Conservation (phyloP, 2,113 vertebrate genomes). For the Mormyrus lacerda region DNA sequence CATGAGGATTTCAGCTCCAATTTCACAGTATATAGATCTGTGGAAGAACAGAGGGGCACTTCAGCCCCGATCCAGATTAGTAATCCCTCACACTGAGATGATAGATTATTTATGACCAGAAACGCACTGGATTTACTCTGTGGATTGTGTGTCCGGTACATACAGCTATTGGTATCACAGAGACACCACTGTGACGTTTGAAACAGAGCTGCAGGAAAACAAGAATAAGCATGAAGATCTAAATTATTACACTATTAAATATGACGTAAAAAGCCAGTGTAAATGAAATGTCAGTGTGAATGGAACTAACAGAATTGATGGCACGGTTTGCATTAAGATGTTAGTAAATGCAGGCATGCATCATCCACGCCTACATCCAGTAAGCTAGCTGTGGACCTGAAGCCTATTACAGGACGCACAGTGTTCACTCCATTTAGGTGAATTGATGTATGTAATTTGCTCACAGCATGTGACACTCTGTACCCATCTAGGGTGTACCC, state of each 20-base stretch:
- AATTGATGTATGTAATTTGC: neutral
- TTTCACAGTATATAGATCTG: neutral
- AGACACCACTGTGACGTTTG: neutral
- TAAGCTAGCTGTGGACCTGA: neutral
- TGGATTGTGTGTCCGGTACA: neutral
- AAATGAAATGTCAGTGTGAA: neutral
- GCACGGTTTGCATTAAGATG: neutral
- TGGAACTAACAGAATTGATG: neutral
- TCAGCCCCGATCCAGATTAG: neutral
- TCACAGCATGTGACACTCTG: neutral
- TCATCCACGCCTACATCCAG: neutral
- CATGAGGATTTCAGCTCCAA: neutral
- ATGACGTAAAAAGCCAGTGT: neutral
- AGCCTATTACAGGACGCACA: neutral
- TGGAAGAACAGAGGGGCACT: neutral
- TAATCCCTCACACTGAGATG: neutral
- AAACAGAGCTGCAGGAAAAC: neutral
- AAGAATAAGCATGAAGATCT: neutral
- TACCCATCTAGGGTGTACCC: neutral
- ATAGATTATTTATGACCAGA: neutral
- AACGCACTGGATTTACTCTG: neutral
- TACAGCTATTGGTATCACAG: neutral
- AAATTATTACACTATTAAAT: neutral
- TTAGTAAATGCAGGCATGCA: neutral
- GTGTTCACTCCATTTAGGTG: neutral